phyloP scores from a whole-genome alignment of 1,140 invertebrate species.

The Drosophila takahashii region DNA sequence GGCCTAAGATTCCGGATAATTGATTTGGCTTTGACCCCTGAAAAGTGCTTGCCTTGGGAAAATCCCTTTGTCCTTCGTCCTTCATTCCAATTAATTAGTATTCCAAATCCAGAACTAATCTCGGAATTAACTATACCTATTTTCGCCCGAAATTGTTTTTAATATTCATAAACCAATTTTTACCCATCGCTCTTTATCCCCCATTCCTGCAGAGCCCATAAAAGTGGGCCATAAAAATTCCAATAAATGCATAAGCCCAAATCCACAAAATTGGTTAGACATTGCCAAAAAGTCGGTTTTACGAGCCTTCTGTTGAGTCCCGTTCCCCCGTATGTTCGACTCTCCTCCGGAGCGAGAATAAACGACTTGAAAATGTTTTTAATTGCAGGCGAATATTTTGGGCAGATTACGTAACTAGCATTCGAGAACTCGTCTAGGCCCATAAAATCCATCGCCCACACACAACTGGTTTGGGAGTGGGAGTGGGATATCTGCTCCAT shows the following conservation, averaged over 20 bases:
- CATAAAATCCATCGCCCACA: conserved; percentile 29
- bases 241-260: conserved; percentile 48
- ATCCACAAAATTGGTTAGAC: conserved; percentile 49
- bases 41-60: neutral
- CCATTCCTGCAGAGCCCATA: conserved; percentile 10
- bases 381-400: conserved; percentile 64
- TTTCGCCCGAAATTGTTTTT: conserved; percentile 27
- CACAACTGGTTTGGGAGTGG: neutral
- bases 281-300: conserved; percentile 18
- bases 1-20: conserved; percentile 2
- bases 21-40: conserved; percentile 6
- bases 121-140: conserved; percentile 19
- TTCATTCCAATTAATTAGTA: conserved; percentile 17
- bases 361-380: conserved; percentile 62
- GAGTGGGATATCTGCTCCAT: conserved; percentile 31
- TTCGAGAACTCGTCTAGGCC: conserved; percentile 10
- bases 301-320: conserved; percentile 6
- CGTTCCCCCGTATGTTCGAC: neutral
- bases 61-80: neutral
- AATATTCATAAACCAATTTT: conserved; percentile 57
- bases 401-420: conserved; percentile 59
- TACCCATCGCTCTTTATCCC: neutral
- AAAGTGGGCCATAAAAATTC: conserved; percentile 60
- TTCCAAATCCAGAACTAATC: conserved; percentile 7
- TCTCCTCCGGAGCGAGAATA: conserved; percentile 30